Evolutionary conservation across 92 coral and sea anemone genomes (phyloP), one percentile per base, ranked within the genome.

Genomic region (Heliopora coerulea): DNA sequence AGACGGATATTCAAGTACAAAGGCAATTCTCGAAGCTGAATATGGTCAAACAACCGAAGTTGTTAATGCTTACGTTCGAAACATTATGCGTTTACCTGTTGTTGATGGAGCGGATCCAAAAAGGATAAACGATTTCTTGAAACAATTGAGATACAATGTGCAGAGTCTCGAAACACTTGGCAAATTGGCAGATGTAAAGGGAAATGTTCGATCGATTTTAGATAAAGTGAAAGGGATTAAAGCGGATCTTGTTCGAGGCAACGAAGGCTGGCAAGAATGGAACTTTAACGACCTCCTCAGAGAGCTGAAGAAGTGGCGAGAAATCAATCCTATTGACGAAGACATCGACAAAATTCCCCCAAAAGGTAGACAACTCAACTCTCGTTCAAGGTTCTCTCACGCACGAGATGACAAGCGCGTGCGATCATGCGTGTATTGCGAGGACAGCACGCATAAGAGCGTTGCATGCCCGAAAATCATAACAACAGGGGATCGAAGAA

Each of bases 401-500:
- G 6, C 4, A 37, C 42, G 42, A 37, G 6, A 37, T 4, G 42
- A 37, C 42, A 4, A 4, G 6, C 4, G 11, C 6, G 6, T 11
- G 11, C 4, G 42, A 37, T 4, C 4, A 11, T 75, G 82, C 29
- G 75, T 81, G 0, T 82, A 82, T 44, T 82, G 86, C 59, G 78
- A 77, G 10, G 86, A 75, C 31, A 26, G 18, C 19, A 0, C 79
- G 13, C 86, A 75, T 72, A 82, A 56, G 34, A 54, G 83, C 8
- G 54, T 28, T 35, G 57, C 64, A 32, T 75, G 86, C 56, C 54
- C 50, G 8, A 82, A 44, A 23, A 49, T 77, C 33, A 64, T 48
- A 12, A 44, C 31, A 14, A 74, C 30, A 28, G 17, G 78, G 1
- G 86, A 82, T 59, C 69, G 74, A 7, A 77, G 59, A 54, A 52